Base-by-base conservation (phyloP, 2,888 invertebrate genomes). In the Listrodromus nycthemerus region DNA sequence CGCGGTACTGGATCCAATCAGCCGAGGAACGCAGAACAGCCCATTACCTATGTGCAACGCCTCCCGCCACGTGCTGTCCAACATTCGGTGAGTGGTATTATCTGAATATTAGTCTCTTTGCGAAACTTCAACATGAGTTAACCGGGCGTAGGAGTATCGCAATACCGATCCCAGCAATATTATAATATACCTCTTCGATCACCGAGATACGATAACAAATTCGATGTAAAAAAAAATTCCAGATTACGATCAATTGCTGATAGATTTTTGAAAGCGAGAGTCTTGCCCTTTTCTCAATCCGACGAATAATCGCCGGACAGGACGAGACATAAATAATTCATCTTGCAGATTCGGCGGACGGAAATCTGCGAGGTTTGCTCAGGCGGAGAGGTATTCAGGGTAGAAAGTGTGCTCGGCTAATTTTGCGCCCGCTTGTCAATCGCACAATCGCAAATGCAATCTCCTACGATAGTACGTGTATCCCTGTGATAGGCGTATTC, bases 1-100 rank as follows among this genome's bases (percentile, higher is more conserved):
- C 82, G 78, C 81, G 67, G 76, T 82, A 83, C 85, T 86, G 87
- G 86, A 88, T 88, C 86, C 87, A 89, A 91, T 91, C 90, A 86
- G 85, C 83, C 86, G 83, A 77, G 79, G 80, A 82, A 85, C 85
- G 80, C 74, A 45, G 41, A 45, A 45, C 41, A 82, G 69, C 33
- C 41, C 74, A 41, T 50, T 69, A 58, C 63, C 55, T 81, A 58
- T 75, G 81, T 84, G 75, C 75, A 84, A 84, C 71, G 67, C 75
- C 74, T 84, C 45, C 81, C 37, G 84, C 85, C 55, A 81, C 80
- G 85, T 83, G 83, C 80, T 82, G 66, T 70, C 74, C 48, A 73
- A 45, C 69, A 71, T 71, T 82, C 30, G 71, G 84, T 84, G 84
- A 83, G 69, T 61, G 84, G 77, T 74, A 37, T 86, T 88, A 88